Evolutionary conservation across 2,113 vertebrate species (phyloP), one percentile per base, ranked within the genome.

Genomic region (Xiphorhynchus elegans): DNA sequence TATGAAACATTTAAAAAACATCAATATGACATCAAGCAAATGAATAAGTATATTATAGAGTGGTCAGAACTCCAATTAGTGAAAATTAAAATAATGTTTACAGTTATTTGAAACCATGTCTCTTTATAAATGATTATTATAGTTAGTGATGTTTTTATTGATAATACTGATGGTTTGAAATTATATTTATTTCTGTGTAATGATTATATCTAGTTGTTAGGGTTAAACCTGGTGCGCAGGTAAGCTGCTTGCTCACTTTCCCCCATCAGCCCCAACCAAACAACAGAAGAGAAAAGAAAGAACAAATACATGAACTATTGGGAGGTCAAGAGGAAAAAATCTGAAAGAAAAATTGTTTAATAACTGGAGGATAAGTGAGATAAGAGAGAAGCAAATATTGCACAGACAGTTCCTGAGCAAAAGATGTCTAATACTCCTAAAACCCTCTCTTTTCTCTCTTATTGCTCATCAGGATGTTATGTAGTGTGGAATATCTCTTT

Each of bases 361-460:
- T 83, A 60, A 42, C 6, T 49, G n/a, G 37, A 53, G 8, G 6
- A 8, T 15, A 78, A 52, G 10, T 58, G 29, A 23, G 58, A 52
- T 40, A 68, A 18, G 9, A 49, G 9, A 50, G 46, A 62, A 35
- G 4, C 20, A 59, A 70, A 6, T 0, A 5, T 47, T 53, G 29
- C 2, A 1, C 17, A 60, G 31, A 23, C 9, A 44, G 19, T 17
- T 72, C 31, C 28, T 0, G 1, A 70, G 24, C 3, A 70, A 87
- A 39, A 70, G 28, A 18, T 20, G 24, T 8, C 8, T 52, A 28
- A 69, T 25, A 3, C 29, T 59, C 13, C 11, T 53, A 70, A 63
- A 59, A 7, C 1, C 10, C 6, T 9, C 10, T n/a, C 18, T 70
- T 76, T 47, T 42, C 18, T 18, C 5, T 55, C 59, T 59, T 29